A percentile compares a stretch with the other conserved stretches of the same genome.
phyloP scores from a whole-genome alignment of 2,797 vertebrate genomes.

The Malacoctenus gilli region DNA sequence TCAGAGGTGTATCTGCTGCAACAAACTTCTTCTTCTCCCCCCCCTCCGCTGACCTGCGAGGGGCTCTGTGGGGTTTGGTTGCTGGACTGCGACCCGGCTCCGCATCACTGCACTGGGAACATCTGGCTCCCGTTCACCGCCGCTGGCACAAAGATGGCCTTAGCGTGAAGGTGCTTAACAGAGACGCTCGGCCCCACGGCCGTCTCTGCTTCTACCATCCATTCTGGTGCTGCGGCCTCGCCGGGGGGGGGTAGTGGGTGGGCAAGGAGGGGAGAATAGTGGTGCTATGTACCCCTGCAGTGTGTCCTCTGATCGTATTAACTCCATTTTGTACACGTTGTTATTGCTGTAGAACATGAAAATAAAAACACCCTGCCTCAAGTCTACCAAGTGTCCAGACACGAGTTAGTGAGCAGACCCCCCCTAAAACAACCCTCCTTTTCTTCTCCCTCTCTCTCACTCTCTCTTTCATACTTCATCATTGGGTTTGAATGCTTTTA shows the following conservation, averaged over 20 bases:
- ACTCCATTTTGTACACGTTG: slow-evolving; percentile 66
- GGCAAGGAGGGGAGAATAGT: slow-evolving; percentile 33
- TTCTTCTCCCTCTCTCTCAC: slow-evolving; percentile 15
- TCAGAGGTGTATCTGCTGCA: slow-evolving; percentile 20
- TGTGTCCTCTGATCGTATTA: slow-evolving; percentile 43
- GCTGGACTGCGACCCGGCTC: slow-evolving; percentile 34
- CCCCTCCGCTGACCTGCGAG: not conserved
- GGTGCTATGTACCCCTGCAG: slow-evolving; percentile 52
- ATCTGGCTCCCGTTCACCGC: slow-evolving; percentile 28
- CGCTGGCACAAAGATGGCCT: slow-evolving; percentile 35
- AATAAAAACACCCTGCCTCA: slow-evolving; percentile 75
- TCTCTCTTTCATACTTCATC: not conserved
- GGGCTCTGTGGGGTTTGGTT: slow-evolving; percentile 53
- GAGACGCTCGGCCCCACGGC: slow-evolving; percentile 38
- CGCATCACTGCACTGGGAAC: slow-evolving; percentile 18
- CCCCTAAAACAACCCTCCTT: not conserved
- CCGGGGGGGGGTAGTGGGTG: not conserved
- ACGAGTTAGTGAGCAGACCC: slow-evolving; percentile 43
- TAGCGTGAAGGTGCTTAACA: slow-evolving; percentile 37
- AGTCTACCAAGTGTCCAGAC: slow-evolving; percentile 63
- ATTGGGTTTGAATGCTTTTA: not conserved
- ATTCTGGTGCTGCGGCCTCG: slow-evolving; percentile 48
- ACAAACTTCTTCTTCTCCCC: slow-evolving; percentile 15
- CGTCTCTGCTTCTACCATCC: slow-evolving; percentile 22
- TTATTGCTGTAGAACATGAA: slow-evolving; percentile 76